Evolutionary conservation across 1,140 invertebrate species (phyloP).

Genomic region (Portunus trituberculatus): DNA sequence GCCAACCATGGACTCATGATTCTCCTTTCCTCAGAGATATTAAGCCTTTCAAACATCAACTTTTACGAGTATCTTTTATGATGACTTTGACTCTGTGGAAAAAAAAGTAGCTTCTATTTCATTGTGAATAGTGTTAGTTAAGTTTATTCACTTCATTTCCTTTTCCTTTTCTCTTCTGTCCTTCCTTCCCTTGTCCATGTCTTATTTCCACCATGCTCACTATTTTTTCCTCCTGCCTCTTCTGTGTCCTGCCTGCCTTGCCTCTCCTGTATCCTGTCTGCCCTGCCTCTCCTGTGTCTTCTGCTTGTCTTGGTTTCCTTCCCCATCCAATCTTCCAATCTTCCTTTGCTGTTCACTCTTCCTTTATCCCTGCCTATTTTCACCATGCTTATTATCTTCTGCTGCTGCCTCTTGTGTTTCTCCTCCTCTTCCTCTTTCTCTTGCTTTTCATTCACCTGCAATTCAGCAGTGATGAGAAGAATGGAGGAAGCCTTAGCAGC

Average conservation of each 20-base stretch:
- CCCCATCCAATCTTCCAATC: background rate
- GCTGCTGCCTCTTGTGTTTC: background rate
- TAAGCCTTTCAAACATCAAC: too few relatives aligned
- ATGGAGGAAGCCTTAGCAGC: conserved; percentile 7
- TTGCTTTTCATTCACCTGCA: background rate
- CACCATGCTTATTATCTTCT: too few relatives aligned
- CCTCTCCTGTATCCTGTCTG: background rate
- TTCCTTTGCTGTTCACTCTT: background rate
- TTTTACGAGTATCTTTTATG: too few relatives aligned
- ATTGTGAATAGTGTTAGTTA: too few relatives aligned
- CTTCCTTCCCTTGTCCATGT: background rate
- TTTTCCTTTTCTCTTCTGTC: background rate
- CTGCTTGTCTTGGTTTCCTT: background rate
- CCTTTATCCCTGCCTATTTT: too few relatives aligned
- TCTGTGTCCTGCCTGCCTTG: background rate
- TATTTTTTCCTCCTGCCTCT: too few relatives aligned
- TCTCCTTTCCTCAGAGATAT: too few relatives aligned
- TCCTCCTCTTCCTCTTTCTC: background rate
- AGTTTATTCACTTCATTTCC: too few relatives aligned
- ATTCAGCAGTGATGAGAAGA: background rate
- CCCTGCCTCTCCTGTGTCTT: background rate
- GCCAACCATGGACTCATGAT: too few relatives aligned
- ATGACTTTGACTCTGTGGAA: too few relatives aligned
- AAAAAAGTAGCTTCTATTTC: too few relatives aligned
- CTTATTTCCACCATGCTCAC: background rate